Percentiles rank a stretch among this genome's conserved stretches.
Evolutionary conservation across 1,140 invertebrate genomes (phyloP).

Genomic region (Phocides pigmalion): DNA sequence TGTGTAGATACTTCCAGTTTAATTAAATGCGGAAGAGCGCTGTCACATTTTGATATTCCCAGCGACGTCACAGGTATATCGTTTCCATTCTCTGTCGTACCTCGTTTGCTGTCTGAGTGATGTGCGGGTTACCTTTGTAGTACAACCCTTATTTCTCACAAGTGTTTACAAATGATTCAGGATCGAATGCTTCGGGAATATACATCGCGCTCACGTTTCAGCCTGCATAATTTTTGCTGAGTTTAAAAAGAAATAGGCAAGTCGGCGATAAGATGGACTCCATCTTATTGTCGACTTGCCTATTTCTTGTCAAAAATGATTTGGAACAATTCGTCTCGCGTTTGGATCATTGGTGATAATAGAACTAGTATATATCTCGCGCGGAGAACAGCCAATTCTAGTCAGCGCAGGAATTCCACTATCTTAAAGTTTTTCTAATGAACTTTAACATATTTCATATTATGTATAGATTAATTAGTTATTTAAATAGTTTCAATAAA

Average conservation of each 20-base stretch:
- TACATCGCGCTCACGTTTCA: conserved; percentile 14
- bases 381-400: too few species aligned
- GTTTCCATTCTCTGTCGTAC: not conserved
- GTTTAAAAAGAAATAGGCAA: not conserved
- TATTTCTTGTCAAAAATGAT: too few species aligned
- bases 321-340: too few species aligned
- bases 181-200: conserved; percentile 27
- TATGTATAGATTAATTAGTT: too few species aligned
- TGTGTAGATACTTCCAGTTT: too few species aligned
- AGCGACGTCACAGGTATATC: not conserved
- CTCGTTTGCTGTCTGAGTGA: conserved; percentile 15
- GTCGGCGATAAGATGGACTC: not conserved
- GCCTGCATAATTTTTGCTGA: conserved; percentile 17
- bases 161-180: conserved; percentile 19
- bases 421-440: too few species aligned
- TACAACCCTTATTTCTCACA: conserved; percentile 19
- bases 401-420: too few species aligned
- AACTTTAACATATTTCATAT: too few species aligned
- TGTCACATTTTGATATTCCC: conserved; percentile 10
- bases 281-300: not conserved
- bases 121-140: conserved; percentile 21
- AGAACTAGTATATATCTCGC: too few species aligned
- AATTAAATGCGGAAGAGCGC: too few species aligned
- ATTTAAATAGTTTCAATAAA: too few species aligned
- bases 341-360: too few species aligned